phyloP scores from a whole-genome alignment of 2,113 vertebrate genomes.

The Nerophis lumbriciformis region DNA sequence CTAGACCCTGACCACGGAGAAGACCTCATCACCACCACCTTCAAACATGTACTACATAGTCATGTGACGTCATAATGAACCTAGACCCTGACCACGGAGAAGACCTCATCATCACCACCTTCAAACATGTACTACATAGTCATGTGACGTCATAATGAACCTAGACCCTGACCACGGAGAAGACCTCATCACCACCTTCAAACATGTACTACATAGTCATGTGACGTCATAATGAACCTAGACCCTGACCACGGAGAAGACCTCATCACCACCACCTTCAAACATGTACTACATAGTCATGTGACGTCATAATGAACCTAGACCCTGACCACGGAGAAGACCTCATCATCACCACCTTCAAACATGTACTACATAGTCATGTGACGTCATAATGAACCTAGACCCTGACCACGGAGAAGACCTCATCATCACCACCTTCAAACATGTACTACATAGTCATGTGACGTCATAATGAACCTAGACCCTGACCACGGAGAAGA shows the following conservation, averaged over 20 bases:
- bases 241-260: constrained; percentile 73
- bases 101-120: not conserved
- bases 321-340: constrained; percentile 73
- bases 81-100: constrained; percentile 77
- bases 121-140: not conserved
- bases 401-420: constrained; percentile 73
- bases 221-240: constrained; percentile 74
- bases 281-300: not conserved
- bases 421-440: too few relatives aligned
- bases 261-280: too few relatives aligned
- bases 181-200: not conserved
- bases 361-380: not conserved
- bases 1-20: constrained; percentile 77
- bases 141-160: constrained; percentile 69
- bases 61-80: constrained; percentile 69
- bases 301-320: too few relatives aligned
- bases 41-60: not conserved
- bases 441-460: not conserved
- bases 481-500: constrained; percentile 73
- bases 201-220: not conserved
- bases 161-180: constrained; percentile 77
- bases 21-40: not conserved
- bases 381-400: constrained; percentile 74
- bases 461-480: constrained; percentile 74
- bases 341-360: too few relatives aligned